phyloP scores from a whole-genome alignment of 2,888 invertebrate genomes.

The Meghimatium bilineatum region DNA sequence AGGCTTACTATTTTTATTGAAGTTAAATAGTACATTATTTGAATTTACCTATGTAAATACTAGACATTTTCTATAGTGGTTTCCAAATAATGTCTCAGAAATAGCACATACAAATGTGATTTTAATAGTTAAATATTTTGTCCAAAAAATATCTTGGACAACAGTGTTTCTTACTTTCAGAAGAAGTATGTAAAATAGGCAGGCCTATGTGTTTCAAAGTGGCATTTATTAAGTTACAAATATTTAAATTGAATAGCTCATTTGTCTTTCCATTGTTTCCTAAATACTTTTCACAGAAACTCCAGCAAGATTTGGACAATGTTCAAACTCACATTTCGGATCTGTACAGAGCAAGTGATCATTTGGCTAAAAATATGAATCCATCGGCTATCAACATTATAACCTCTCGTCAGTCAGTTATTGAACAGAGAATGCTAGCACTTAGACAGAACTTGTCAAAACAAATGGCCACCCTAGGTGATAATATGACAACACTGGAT shows the following conservation, averaged over 20 bases:
- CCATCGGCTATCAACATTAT: slow-evolving; percentile 67
- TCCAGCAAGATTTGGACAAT: slow-evolving; percentile 67
- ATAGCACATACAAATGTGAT: too few relatives aligned
- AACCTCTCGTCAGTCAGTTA: slow-evolving; percentile 66
- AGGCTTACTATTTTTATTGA: background rate
- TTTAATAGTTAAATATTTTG: too few relatives aligned
- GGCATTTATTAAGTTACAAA: background rate
- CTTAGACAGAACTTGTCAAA: slow-evolving; percentile 66
- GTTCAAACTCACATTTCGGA: slow-evolving; percentile 63
- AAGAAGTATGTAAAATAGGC: too few relatives aligned
- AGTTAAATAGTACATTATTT: background rate
- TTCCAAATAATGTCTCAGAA: too few relatives aligned
- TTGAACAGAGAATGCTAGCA: slow-evolving; percentile 68
- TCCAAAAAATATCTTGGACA: too few relatives aligned
- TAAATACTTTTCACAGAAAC: slow-evolving; percentile 60
- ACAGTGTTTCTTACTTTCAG: too few relatives aligned
- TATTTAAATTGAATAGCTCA: background rate
- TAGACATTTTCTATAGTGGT: too few relatives aligned
- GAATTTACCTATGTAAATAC: background rate
- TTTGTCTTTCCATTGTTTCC: background rate
- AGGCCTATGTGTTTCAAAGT: too few relatives aligned
- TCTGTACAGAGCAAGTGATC: slow-evolving; percentile 79
- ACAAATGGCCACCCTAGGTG: slow-evolving; percentile 62
- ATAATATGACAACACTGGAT: slow-evolving; percentile 63
- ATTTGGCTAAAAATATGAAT: slow-evolving; percentile 70